Percentiles rank a stretch among this genome's conserved stretches.
phyloP scores from a whole-genome alignment of 2,888 invertebrate species.

The Pseudolycoriella hygida region DNA sequence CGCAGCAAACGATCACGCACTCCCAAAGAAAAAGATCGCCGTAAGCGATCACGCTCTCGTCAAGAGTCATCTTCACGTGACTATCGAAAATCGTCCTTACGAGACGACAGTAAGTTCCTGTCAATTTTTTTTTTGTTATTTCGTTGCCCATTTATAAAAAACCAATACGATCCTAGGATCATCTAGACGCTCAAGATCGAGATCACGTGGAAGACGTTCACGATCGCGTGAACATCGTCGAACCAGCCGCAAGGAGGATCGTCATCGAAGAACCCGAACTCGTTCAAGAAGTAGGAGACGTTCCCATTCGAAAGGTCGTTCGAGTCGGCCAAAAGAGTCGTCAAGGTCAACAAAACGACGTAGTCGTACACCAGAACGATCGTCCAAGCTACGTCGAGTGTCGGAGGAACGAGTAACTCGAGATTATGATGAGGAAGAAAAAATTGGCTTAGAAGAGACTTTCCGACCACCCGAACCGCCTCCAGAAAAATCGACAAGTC shows the following conservation, averaged over 20 bases:
- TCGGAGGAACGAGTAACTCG: constrained; percentile 20
- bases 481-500: constrained; percentile 28
- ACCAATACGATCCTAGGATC: too few relatives aligned
- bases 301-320: constrained; percentile 26
- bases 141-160: too few relatives aligned
- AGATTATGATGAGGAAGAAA: constrained; percentile 22
- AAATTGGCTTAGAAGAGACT: constrained; percentile 20
- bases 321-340: constrained; percentile 24
- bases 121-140: too few relatives aligned
- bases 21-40: constrained; percentile 8
- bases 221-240: constrained; percentile 35
- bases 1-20: constrained; percentile 11
- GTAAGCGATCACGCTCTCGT: background rate
- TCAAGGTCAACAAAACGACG: constrained; percentile 21
- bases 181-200: constrained; percentile 4
- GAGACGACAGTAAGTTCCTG: background rate
- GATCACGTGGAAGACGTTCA: constrained; percentile 24
- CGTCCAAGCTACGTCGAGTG: constrained; percentile 18
- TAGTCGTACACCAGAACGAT: constrained; percentile 22
- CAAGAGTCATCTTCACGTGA: background rate
- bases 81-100: background rate
- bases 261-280: constrained; percentile 19
- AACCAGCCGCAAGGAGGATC: constrained; percentile 30
- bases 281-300: constrained; percentile 27
- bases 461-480: constrained; percentile 19